Conservation (phyloP, 2,888 invertebrate genomes). For the Sarcophaga carnaria region DNA sequence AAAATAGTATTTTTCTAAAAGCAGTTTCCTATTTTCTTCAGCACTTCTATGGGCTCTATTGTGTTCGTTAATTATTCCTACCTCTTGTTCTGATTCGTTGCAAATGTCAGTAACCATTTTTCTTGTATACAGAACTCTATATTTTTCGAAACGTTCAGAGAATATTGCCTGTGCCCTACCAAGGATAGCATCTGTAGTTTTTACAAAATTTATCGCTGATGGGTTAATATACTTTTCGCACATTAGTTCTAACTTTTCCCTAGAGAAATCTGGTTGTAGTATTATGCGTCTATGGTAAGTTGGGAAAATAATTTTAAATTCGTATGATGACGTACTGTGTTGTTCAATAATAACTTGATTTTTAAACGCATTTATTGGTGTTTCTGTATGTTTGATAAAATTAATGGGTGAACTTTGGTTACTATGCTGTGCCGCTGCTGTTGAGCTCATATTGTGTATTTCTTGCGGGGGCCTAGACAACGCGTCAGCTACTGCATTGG, state of each 20-base stretch:
- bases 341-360: too few species aligned
- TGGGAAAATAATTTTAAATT: too few species aligned
- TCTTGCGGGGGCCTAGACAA: slow-evolving; percentile 34
- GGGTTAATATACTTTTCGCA: slow-evolving; percentile 48
- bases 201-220: slow-evolving; percentile 42
- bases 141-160: slow-evolving; percentile 7
- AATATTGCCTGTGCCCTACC: slow-evolving; percentile 11
- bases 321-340: too few species aligned
- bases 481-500: slow-evolving; percentile 46
- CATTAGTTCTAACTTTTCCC: slow-evolving; percentile 22
- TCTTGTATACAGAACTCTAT: slow-evolving; percentile 24
- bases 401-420: slow-evolving; percentile 4
- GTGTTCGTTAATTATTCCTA: slow-evolving; percentile 37
- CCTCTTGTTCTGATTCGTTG: slow-evolving; percentile 36
- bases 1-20: background rate
- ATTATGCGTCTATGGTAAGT: slow-evolving; percentile 46
- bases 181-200: slow-evolving; percentile 33
- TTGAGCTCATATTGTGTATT: background rate
- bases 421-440: slow-evolving; percentile 1
- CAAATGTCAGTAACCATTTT: slow-evolving; percentile 35
- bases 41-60: slow-evolving; percentile 53
- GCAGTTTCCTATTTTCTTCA: slow-evolving; percentile 37
- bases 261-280: slow-evolving; percentile 20
- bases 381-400: background rate
- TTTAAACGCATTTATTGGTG: slow-evolving; percentile 13